Conservation (phyloP, 2,113 vertebrate genomes). For the Halcyon senegalensis region DNA sequence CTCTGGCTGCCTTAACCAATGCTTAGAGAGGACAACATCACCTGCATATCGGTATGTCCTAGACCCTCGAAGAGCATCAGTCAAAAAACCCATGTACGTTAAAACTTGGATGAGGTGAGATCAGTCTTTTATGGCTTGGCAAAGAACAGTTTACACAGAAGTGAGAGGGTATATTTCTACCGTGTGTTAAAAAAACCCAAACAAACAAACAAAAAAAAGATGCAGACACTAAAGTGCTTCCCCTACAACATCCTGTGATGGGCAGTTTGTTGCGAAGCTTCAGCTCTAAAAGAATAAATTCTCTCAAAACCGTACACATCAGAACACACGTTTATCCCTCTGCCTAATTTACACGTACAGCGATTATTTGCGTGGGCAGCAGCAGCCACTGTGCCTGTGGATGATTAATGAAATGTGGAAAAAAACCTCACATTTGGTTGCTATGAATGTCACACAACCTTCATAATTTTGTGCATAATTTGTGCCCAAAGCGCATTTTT, state of each 20-base stretch:
- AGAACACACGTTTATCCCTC: background rate
- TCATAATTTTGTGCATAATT: background rate
- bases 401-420: background rate
- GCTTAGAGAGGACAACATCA: background rate
- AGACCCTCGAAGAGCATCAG: background rate
- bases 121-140: background rate
- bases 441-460: background rate
- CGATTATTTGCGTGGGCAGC: background rate
- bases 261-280: background rate
- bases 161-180: background rate
- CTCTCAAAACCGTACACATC: background rate
- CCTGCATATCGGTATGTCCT: background rate
- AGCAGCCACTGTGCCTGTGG: background rate
- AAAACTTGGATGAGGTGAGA: background rate
- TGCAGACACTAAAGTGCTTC: background rate
- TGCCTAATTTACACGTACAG: background rate
- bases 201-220: background rate
- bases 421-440: background rate
- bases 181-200: background rate
- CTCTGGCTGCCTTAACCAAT: too few species aligned
- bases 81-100: background rate
- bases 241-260: background rate
- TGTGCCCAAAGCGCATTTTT: background rate
- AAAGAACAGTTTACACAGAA: background rate
- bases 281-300: background rate